Evolutionary conservation across 2,888 invertebrate species (phyloP).

Genomic region (Osmoderma eremita): DNA sequence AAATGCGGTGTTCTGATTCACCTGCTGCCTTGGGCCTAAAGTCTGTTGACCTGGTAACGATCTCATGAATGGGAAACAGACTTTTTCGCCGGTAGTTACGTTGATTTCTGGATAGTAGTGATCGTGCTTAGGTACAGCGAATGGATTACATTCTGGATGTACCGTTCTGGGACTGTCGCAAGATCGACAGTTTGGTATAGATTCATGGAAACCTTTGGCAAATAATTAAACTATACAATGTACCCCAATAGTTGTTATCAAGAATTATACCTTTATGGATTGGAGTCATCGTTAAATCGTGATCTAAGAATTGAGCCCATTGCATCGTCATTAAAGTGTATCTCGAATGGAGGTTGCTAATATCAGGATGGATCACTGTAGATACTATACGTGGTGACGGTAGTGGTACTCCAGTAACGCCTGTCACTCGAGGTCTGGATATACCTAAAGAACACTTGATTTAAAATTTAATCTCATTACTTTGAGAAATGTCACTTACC

Average conservation of each 20-base stretch:
- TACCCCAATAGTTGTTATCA: slow-evolving; percentile 4
- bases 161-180: slow-evolving; percentile 89
- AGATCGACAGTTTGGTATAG: slow-evolving; percentile 87
- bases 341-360: slow-evolving; percentile 86
- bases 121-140: slow-evolving; percentile 88
- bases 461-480: background rate
- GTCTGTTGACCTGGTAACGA: slow-evolving; percentile 91
- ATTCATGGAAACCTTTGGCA: slow-evolving; percentile 79
- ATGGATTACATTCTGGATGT: slow-evolving; percentile 94
- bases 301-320: slow-evolving; percentile 93
- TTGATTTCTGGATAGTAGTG: slow-evolving; percentile 90
- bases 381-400: slow-evolving; percentile 90
- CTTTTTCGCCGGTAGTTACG: slow-evolving; percentile 80
- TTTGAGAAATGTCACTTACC: no score
- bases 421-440: slow-evolving; percentile 78
- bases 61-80: slow-evolving; percentile 95
- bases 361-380: slow-evolving; percentile 89
- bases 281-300: slow-evolving; percentile 94
- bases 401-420: slow-evolving; percentile 79
- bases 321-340: slow-evolving; percentile 96
- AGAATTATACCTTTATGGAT: slow-evolving; percentile 79
- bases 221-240: slow-evolving; percentile 21
- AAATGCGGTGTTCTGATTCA: slow-evolving; percentile 93
- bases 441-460: slow-evolving; percentile 68
- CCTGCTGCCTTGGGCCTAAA: slow-evolving; percentile 89